Conservation (phyloP, 2,888 invertebrate genomes). For the Camptogramma bilineatum region DNA sequence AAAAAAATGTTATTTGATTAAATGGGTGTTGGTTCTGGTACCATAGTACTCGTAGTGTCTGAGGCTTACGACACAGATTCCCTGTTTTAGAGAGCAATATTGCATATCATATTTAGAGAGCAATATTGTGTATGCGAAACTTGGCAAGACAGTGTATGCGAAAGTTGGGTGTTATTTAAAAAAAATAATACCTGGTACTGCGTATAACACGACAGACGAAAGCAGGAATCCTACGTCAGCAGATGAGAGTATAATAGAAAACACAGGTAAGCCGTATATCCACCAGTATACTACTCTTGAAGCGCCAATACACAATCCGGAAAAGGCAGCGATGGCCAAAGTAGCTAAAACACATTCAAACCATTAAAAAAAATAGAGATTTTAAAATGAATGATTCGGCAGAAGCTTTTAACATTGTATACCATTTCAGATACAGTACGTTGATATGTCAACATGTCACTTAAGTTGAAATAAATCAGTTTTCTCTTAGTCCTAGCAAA, state of each 20-base stretch:
- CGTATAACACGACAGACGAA: slow-evolving; percentile 85
- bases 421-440: neutral
- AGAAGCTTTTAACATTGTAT: neutral
- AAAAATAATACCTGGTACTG: slow-evolving; percentile 82
- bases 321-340: slow-evolving; percentile 75
- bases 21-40: too few species aligned
- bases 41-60: too few species aligned
- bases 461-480: neutral
- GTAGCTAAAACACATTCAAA: slow-evolving; percentile 65
- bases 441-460: neutral
- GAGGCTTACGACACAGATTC: too few species aligned
- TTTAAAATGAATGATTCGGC: neutral
- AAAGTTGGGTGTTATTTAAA: neutral
- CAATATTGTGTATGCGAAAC: too few species aligned
- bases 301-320: slow-evolving; percentile 86
- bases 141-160: neutral
- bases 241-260: slow-evolving; percentile 86
- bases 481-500: too few species aligned
- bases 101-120: too few species aligned
- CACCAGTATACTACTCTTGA: slow-evolving; percentile 88
- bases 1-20: too few species aligned
- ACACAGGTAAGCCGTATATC: slow-evolving; percentile 85
- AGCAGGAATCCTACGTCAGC: slow-evolving; percentile 87
- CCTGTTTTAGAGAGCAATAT: too few species aligned
- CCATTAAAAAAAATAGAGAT: neutral